phyloP scores from a whole-genome alignment of 2,888 invertebrate species.

The Acanthosepion lycidas region DNA sequence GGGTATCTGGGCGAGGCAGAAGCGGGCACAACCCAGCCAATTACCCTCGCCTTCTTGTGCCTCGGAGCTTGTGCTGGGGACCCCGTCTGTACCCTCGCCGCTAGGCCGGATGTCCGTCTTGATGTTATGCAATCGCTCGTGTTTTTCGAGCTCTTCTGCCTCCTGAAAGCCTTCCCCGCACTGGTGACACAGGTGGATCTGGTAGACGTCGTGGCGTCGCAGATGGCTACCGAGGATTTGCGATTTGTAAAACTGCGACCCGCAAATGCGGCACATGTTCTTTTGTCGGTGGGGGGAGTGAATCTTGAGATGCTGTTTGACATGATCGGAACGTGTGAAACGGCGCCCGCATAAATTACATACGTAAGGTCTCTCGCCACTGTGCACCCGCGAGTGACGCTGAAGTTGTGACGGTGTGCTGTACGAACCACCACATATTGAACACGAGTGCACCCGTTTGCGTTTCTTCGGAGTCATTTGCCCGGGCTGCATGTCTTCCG shows the following conservation, averaged over 20 bases:
- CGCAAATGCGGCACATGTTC: slow-evolving; percentile 48
- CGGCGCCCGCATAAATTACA: slow-evolving; percentile 63
- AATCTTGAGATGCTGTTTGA: slow-evolving; percentile 67
- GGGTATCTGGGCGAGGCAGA: slow-evolving; percentile 43
- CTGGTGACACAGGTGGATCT: slow-evolving; percentile 41
- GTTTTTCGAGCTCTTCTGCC: slow-evolving; percentile 45
- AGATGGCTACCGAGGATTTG: slow-evolving; percentile 46
- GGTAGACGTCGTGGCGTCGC: slow-evolving; percentile 42
- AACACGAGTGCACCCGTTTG: slow-evolving; percentile 57
- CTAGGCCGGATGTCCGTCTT: slow-evolving; percentile 23
- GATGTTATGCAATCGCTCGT: slow-evolving; percentile 38
- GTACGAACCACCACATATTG: slow-evolving; percentile 64
- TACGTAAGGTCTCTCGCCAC: slow-evolving; percentile 64
- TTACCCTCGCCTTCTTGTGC: background rate
- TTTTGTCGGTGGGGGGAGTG: slow-evolving; percentile 52
- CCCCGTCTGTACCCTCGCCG: background rate
- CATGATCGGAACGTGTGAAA: slow-evolving; percentile 66
- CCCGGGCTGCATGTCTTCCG: slow-evolving; percentile 15
- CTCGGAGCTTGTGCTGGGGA: background rate
- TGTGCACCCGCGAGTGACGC: slow-evolving; percentile 66
- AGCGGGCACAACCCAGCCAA: slow-evolving; percentile 45
- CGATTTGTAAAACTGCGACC: slow-evolving; percentile 44
- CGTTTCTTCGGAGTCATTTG: slow-evolving; percentile 43
- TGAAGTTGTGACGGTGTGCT: slow-evolving; percentile 67
- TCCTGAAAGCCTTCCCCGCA: slow-evolving; percentile 48